Evolutionary conservation across 2,888 invertebrate genomes (phyloP).

Genomic region (Cyrtodaria siliqua): DNA sequence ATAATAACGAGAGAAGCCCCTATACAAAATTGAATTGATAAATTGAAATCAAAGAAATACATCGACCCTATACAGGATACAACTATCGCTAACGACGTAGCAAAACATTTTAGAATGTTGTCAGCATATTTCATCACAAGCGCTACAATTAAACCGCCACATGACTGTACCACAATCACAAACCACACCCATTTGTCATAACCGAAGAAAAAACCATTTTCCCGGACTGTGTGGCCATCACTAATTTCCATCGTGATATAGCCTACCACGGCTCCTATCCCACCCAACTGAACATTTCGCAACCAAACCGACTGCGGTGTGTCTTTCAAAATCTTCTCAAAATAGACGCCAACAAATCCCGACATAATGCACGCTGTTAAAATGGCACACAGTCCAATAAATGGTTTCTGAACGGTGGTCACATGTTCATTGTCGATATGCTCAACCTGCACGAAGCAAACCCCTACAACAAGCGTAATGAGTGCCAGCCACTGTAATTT

Average conservation of each 20-base stretch:
- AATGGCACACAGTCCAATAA: constrained; percentile 83
- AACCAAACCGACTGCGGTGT: too few species aligned
- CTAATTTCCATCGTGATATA: constrained; percentile 90
- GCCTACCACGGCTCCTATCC: constrained; percentile 96
- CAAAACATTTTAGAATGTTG: constrained; percentile 97
- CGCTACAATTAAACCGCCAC: constrained; percentile 98
- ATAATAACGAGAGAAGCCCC: constrained; percentile 96
- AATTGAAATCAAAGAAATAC: constrained; percentile 95
- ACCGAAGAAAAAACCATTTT: constrained; percentile 91
- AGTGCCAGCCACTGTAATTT: constrained; percentile 86
- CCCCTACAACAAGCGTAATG: too few species aligned
- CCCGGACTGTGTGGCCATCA: constrained; percentile 78
- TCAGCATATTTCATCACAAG: constrained; percentile 99
- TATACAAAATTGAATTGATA: constrained; percentile 94
- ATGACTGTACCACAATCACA: constrained; percentile 94
- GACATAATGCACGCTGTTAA: constrained; percentile 90
- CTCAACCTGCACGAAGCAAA: constrained; percentile 84
- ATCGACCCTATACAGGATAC: constrained; percentile 97
- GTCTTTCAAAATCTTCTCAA: too few species aligned
- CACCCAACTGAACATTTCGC: constrained; percentile 98
- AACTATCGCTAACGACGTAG: constrained; percentile 98
- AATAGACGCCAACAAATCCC: too few species aligned
- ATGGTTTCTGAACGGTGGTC: too few species aligned
- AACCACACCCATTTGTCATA: constrained; percentile 90
- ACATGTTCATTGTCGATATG: constrained; percentile 25